A percentile compares a stretch with the other conserved stretches of the same genome.
phyloP scores from a whole-genome alignment of 2,888 invertebrate species.

The Colletes collaris region DNA sequence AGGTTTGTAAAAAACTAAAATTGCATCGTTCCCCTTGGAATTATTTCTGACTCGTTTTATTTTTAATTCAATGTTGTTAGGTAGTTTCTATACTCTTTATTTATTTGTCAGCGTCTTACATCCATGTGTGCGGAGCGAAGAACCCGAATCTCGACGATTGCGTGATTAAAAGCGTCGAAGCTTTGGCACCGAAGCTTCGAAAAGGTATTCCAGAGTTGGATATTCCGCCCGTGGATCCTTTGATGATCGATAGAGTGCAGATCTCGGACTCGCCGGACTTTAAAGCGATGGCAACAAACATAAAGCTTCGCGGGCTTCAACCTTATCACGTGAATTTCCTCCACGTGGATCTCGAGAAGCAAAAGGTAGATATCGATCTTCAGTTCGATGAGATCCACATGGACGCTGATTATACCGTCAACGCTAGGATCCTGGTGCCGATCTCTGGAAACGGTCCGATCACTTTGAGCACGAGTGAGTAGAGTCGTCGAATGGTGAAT shows the following conservation, averaged over 20 bases:
- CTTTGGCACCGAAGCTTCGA: constrained; percentile 58
- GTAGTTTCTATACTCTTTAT: neutral
- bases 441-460: constrained; percentile 74
- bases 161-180: constrained; percentile 67
- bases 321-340: constrained; percentile 57
- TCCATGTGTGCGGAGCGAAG: constrained; percentile 74
- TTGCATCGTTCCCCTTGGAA: no score
- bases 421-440: constrained; percentile 74
- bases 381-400: constrained; percentile 62
- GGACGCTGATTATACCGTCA: constrained; percentile 73
- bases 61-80: no score
- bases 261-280: constrained; percentile 71
- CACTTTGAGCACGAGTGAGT: constrained; percentile 68
- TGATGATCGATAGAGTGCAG: constrained; percentile 67
- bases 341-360: constrained; percentile 65
- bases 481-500: neutral
- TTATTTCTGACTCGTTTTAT: no score
- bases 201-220: constrained; percentile 77
- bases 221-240: constrained; percentile 75
- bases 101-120: constrained; percentile 63
- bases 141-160: constrained; percentile 76
- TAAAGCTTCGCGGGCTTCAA: constrained; percentile 70
- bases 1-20: no score
- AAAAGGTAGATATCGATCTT: constrained; percentile 53
- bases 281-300: constrained; percentile 67